Base-by-base conservation (phyloP, 1,140 invertebrate genomes). In the Temnothorax nylanderi region DNA sequence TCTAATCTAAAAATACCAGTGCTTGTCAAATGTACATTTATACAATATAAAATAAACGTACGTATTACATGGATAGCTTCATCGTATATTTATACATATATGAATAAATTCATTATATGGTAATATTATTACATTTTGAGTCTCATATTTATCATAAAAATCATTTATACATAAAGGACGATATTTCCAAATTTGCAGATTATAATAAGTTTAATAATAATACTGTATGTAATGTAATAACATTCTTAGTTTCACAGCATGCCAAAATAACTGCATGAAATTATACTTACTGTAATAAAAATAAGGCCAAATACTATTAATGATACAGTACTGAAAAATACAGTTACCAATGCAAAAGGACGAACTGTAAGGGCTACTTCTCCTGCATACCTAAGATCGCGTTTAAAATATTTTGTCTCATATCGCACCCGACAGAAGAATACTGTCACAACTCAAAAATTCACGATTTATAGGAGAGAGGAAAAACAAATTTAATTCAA, bases 331-430 rank as follows among this genome's bases (percentile, higher is more conserved):
- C 72, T 64, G 1, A 58, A 75, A 26, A 74, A 47, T 54, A 72
- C n/a, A 32, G 78, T 87, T 49, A 67, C 82, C 1, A 85, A 37
- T 69, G 87, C 87, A n/a, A 87, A 85, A 26, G 56, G 49, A 58
- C 81, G 74, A 34, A 87, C 65, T 44, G 65, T 51, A 32, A 69
- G 11, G 13, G 67, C 51, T n/a, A 85, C 65, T 21, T 89, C 75
- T 21, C 13, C n/a, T 26, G 87, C 75, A 32, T 78, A 89, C 26
- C 86, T 89, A 74, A 62, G 87, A 89, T 54, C 3, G 13, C 3
- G 58, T 58, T 78, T 51, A 37, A 56, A 37, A 21, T 67, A 78
- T 60, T 64, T 86, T 16, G 4, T 41, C 5, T 49, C 18, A 78
- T 21, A 49, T 6, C 26, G 26, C 26, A 26, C 26, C 26, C 26